Conservation (phyloP, 2,797 vertebrate species). For the Sebastes iracundus region DNA sequence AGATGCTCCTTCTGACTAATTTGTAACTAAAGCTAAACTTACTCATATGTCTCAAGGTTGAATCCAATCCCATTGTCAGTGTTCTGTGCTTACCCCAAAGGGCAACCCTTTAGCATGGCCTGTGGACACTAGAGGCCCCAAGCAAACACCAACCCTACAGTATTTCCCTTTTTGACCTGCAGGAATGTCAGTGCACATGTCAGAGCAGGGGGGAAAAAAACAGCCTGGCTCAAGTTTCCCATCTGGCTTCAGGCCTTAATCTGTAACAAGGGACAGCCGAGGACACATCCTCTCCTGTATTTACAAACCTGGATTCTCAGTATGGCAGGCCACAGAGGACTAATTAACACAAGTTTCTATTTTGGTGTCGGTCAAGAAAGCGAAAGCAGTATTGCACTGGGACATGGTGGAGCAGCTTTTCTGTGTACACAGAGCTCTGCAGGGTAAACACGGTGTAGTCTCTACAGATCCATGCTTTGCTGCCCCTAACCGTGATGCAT, state of each 20-base stretch:
- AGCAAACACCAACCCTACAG: slow-evolving; percentile 33
- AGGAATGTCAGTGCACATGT: slow-evolving; percentile 48
- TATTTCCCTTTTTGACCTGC: slow-evolving; percentile 42
- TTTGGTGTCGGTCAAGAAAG: slow-evolving; percentile 62
- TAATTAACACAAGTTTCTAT: slow-evolving; percentile 74
- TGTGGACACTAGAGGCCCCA: slow-evolving; percentile 25
- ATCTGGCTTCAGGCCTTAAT: slow-evolving; percentile 55
- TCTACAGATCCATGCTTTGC: slow-evolving; percentile 28
- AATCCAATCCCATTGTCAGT: not conserved
- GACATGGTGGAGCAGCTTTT: slow-evolving; percentile 39
- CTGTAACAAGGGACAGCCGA: slow-evolving; percentile 51
- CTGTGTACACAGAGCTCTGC: slow-evolving; percentile 52
- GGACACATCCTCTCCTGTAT: slow-evolving; percentile 57
- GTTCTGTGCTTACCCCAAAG: slow-evolving; percentile 17
- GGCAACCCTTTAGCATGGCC: slow-evolving; percentile 39
- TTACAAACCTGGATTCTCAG: slow-evolving; percentile 58
- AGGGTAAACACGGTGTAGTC: slow-evolving; percentile 44
- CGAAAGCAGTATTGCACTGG: slow-evolving; percentile 23
- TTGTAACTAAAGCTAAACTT: slow-evolving; percentile 27
- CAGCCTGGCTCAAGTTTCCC: slow-evolving; percentile 38
- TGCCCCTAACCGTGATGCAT: not conserved
- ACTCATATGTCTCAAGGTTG: not conserved
- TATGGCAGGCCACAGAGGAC: slow-evolving; percentile 59
- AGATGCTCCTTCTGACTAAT: not conserved
- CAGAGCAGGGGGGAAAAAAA: not conserved